phyloP scores from a whole-genome alignment of 1,140 invertebrate genomes.

The Maconellicoccus hirsutus region DNA sequence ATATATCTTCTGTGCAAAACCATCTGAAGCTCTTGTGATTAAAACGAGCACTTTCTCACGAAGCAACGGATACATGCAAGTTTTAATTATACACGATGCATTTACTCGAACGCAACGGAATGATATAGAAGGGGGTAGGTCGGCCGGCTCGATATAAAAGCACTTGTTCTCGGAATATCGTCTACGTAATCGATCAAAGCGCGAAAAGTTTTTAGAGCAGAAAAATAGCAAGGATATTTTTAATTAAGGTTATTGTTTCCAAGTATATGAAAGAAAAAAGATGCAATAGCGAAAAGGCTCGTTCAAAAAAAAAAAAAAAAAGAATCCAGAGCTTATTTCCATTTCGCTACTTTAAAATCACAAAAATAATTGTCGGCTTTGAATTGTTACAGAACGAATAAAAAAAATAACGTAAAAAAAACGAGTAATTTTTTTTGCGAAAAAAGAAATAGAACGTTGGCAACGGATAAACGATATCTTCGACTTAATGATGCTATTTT shows the following conservation, averaged over 20 bases:
- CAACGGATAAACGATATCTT: not conserved
- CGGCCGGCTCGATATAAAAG: no score
- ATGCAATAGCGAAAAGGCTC: not conserved
- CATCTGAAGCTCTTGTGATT: no score
- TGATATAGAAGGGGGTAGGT: no score
- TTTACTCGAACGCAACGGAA: no score
- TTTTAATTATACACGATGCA: no score
- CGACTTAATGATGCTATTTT: no score
- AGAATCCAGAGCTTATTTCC: not conserved
- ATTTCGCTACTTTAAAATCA: slow-evolving; percentile 1
- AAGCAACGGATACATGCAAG: no score
- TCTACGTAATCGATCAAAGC: no score
- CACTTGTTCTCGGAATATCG: no score
- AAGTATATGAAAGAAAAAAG: not conserved
- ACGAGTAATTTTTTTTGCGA: not conserved
- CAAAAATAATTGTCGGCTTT: not conserved
- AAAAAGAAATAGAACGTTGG: not conserved
- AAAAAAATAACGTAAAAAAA: not conserved
- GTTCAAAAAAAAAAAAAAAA: not conserved
- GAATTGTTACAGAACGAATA: not conserved
- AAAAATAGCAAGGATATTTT: not conserved
- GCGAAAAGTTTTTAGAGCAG: no score
- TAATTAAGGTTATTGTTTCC: slow-evolving; percentile 4
- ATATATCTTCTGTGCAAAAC: no score
- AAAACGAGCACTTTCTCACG: no score